These are phyloP conservation scores for Paradoxurus hermaphroditus DNA, from an alignment of 2,113 vertebrate species.

Conservation along the genomic window DNA sequence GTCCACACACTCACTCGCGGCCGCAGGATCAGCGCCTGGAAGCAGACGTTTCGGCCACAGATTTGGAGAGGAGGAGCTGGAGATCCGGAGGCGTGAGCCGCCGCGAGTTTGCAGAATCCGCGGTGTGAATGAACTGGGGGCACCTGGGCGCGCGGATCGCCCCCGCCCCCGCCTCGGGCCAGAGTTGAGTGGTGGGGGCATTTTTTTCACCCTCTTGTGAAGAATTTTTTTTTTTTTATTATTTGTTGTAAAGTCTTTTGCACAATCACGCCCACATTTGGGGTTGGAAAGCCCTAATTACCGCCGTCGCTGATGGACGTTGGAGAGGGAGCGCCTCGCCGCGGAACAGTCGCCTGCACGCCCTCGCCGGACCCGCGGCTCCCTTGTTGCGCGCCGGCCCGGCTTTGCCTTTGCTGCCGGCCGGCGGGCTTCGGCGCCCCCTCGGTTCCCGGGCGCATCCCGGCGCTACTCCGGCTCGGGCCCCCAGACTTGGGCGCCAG, in stretches of 20 bases:
- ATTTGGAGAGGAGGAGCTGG: slow-evolving; percentile 73
- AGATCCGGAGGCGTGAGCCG: slow-evolving; percentile 62
- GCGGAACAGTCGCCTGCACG: slow-evolving; percentile 78
- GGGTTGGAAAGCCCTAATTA: slow-evolving; percentile 84
- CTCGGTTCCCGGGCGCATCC: slow-evolving; percentile 8
- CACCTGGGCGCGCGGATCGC: slow-evolving; percentile 65
- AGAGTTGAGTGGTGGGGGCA: slow-evolving; percentile 62
- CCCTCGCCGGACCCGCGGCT: slow-evolving; percentile 69
- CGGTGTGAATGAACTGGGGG: slow-evolving; percentile 71
- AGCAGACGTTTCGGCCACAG: slow-evolving; percentile 70
- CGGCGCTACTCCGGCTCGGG: background rate
- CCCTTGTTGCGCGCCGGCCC: background rate
- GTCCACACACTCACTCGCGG: slow-evolving; percentile 43
- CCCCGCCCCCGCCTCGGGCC: slow-evolving; percentile 67
- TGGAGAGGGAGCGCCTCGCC: slow-evolving; percentile 80
- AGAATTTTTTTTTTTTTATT: slow-evolving; percentile 85
- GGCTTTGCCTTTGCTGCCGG: background rate
- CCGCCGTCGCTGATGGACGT: slow-evolving; percentile 86
- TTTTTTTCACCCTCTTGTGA: slow-evolving; percentile 81
- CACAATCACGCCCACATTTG: slow-evolving; percentile 87
- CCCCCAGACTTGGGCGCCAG: slow-evolving; percentile 36
- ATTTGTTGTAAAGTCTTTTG: slow-evolving; percentile 83
- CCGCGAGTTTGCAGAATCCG: slow-evolving; percentile 52
- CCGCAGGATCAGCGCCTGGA: slow-evolving; percentile 51
- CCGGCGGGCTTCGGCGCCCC: background rate